Percentiles rank a stretch among this genome's conserved stretches.
Conservation (phyloP, 2,888 invertebrate genomes). For the Pristionchus arcanus region DNA sequence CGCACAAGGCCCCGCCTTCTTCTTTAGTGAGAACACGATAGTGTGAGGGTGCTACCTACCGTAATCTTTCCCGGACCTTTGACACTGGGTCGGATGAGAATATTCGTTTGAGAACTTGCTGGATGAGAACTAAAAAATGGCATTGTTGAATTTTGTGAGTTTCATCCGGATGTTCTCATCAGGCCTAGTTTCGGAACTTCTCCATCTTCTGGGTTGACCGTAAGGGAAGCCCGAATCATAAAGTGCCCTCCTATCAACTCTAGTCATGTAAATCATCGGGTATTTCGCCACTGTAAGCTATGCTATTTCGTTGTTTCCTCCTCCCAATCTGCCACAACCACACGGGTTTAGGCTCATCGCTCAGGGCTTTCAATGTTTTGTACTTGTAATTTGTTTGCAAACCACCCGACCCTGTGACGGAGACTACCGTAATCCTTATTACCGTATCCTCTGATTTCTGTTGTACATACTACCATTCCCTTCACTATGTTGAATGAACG, state of each 20-base stretch:
- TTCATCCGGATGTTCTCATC: too few species aligned
- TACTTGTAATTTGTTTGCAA: slow-evolving; percentile 24
- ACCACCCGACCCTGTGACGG: not conserved
- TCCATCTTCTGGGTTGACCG: too few species aligned
- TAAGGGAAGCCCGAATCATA: too few species aligned
- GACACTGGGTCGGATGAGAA: too few species aligned
- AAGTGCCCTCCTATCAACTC: not conserved
- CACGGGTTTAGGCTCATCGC: slow-evolving; percentile 32
- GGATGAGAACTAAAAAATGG: too few species aligned
- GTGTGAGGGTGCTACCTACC: slow-evolving; percentile 62
- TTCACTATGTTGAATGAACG: not conserved
- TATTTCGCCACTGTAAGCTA: not conserved
- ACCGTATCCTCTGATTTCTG: slow-evolving; percentile 23
- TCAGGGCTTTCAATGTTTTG: slow-evolving; percentile 15
- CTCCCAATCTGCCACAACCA: not conserved
- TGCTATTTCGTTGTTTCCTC: not conserved
- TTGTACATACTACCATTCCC: slow-evolving; percentile 39
- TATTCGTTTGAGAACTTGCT: too few species aligned
- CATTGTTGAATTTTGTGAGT: too few species aligned
- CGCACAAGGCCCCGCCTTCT: slow-evolving; percentile 67
- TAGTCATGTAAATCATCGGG: not conserved
- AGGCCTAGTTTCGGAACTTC: too few species aligned
- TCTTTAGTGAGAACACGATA: slow-evolving; percentile 72
- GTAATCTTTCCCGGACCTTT: not conserved
- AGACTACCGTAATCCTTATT: not conserved